phyloP scores from a whole-genome alignment of 2,888 invertebrate genomes.

The Hypselothyrea guttata region DNA sequence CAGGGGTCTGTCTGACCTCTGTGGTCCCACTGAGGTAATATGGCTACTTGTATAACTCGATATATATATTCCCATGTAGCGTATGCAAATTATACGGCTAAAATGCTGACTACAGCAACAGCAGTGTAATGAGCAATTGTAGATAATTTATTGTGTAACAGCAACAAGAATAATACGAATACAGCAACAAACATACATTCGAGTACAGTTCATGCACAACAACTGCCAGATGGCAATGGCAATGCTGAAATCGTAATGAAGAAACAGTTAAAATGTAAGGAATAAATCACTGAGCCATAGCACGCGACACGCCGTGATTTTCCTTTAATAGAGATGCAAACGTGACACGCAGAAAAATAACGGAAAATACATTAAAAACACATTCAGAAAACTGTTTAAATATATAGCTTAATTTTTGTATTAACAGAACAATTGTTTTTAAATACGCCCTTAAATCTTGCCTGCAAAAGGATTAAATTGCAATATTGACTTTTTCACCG shows the following conservation, averaged over 20 bases:
- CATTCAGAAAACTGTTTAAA: too few species aligned
- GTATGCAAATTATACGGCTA: constrained; percentile 47
- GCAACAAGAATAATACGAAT: constrained; percentile 13
- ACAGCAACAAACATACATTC: too few species aligned
- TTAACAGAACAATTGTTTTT: too few species aligned
- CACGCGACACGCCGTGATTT: constrained; percentile 54
- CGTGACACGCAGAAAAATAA: constrained; percentile 24
- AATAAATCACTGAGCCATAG: constrained; percentile 61
- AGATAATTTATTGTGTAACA: constrained; percentile 46
- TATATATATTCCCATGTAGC: too few species aligned
- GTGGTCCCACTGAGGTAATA: constrained; percentile 8
- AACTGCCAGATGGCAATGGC: constrained; percentile 44
- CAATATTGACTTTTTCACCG: too few species aligned
- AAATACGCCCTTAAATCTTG: too few species aligned
- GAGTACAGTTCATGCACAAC: constrained; percentile 39
- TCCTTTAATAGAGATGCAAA: constrained; percentile 10
- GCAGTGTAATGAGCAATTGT: constrained; percentile 40
- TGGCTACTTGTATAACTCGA: too few species aligned
- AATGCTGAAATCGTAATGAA: constrained; percentile 38
- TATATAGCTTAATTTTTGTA: too few species aligned
- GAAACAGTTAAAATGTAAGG: constrained; percentile 50
- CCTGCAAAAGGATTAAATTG: too few species aligned
- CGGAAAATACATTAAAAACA: too few species aligned
- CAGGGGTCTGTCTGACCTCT: constrained; percentile 23
- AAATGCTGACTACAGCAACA: constrained; percentile 19